Percentiles rank a stretch among this genome's conserved stretches.
phyloP scores from a whole-genome alignment of 2,113 vertebrate species.

The Tursiops truncatus region DNA sequence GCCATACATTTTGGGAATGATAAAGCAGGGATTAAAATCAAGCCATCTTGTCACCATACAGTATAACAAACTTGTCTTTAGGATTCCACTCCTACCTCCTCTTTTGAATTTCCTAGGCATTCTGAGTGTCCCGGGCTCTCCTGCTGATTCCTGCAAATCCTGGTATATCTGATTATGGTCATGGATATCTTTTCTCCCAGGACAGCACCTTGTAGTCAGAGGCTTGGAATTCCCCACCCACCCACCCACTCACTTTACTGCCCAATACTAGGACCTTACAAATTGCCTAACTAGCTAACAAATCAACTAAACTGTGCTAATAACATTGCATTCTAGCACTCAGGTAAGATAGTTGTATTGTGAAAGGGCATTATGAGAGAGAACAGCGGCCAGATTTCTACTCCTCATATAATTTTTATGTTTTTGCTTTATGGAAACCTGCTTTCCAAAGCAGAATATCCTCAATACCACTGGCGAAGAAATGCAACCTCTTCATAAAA shows the following conservation, averaged over 20 bases:
- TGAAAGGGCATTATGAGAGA: not conserved
- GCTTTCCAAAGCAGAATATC: slow-evolving; percentile 33
- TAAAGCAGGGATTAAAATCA: not conserved
- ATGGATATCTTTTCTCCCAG: not conserved
- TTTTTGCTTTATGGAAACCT: slow-evolving; percentile 50
- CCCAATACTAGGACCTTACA: not conserved
- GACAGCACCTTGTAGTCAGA: not conserved
- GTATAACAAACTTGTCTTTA: not conserved
- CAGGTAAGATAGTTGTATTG: not conserved
- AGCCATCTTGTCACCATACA: not conserved
- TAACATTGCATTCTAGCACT: not conserved
- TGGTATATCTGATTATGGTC: not conserved
- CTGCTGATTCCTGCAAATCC: not conserved
- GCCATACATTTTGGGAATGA: not conserved
- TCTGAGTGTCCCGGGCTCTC: not conserved
- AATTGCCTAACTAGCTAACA: not conserved
- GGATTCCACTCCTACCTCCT: not conserved
- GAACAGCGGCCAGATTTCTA: slow-evolving; percentile 24
- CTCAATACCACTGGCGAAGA: not conserved
- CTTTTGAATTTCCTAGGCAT: not conserved
- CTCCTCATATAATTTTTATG: slow-evolving; percentile 42
- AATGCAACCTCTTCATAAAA: slow-evolving; percentile 37
- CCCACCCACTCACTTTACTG: not conserved
- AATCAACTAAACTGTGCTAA: not conserved
- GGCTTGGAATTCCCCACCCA: not conserved